These are phyloP conservation scores for Myrmecophaga tridactyla DNA, from an alignment of 2,113 vertebrate genomes.

Conservation along the genomic window DNA sequence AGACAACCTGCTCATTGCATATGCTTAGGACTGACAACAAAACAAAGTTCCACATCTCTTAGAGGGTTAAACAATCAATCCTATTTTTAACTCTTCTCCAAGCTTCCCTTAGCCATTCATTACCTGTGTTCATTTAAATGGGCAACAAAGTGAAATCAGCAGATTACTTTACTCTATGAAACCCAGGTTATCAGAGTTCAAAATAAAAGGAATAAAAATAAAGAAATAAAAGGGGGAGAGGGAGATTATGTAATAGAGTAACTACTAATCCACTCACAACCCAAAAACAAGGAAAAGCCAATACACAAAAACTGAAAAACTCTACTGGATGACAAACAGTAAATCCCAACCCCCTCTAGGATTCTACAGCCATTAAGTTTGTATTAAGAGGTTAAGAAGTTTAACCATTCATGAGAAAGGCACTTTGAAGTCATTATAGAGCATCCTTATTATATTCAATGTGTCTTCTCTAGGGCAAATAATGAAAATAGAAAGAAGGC, in stretches of 20 bases:
- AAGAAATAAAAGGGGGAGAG: neutral
- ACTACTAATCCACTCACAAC: neutral
- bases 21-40: neutral
- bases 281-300: neutral
- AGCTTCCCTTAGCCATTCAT: neutral
- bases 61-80: neutral
- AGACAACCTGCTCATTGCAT: neutral
- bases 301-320: neutral
- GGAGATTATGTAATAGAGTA: neutral
- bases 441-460: conserved; percentile 37
- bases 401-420: conserved; percentile 4
- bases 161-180: neutral
- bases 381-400: conserved; percentile 15
- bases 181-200: neutral
- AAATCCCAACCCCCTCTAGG: neutral
- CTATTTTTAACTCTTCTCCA: neutral
- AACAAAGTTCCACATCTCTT: neutral
- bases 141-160: neutral
- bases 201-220: neutral
- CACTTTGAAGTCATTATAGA: conserved; percentile 42
- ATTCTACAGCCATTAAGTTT: neutral
- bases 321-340: neutral
- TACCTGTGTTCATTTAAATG: neutral
- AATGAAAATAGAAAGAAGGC: conserved; percentile 43
- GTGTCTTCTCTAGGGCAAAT: conserved; percentile 15